Evolutionary conservation across 1,140 invertebrate species (phyloP).

Genomic region (Scaptodrosophila lebanonensis): DNA sequence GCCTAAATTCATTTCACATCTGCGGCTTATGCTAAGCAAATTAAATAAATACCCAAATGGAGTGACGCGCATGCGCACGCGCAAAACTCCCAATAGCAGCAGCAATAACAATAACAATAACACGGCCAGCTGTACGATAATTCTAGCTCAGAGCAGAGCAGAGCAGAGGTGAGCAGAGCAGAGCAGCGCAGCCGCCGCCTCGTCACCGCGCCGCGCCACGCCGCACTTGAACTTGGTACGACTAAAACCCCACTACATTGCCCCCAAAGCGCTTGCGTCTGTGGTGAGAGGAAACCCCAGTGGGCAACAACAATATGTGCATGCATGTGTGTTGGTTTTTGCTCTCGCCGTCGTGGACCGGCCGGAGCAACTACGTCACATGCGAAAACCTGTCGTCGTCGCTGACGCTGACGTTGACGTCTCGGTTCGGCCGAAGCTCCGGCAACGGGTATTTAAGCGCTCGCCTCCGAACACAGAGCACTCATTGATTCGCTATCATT

Average conservation of each 20-base stretch:
- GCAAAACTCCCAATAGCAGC: slow-evolving; percentile 44
- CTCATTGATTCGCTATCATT: slow-evolving; percentile 77
- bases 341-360: slow-evolving; percentile 20
- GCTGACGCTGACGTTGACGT: slow-evolving; percentile 22
- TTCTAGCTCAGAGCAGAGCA: slow-evolving; percentile 53
- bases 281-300: slow-evolving; percentile 69
- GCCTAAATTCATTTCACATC: slow-evolving; percentile 55
- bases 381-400: slow-evolving; percentile 64
- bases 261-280: slow-evolving; percentile 34
- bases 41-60: too few relatives aligned
- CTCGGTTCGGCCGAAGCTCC: slow-evolving; percentile 6
- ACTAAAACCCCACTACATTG: slow-evolving; percentile 47
- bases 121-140: slow-evolving; percentile 26
- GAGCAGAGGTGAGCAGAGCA: too few relatives aligned
- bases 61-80: slow-evolving; percentile 64
- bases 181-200: too few relatives aligned
- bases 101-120: slow-evolving; percentile 20
- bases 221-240: slow-evolving; percentile 71
- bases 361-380: slow-evolving; percentile 54
- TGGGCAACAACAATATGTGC: slow-evolving; percentile 11
- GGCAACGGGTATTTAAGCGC: slow-evolving; percentile 73
- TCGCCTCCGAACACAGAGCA: slow-evolving; percentile 61
- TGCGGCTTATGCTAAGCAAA: too few relatives aligned
- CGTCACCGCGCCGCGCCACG: slow-evolving; percentile 6
- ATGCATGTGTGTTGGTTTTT: neutral